Evolutionary conservation across 1,140 invertebrate genomes (phyloP).

Genomic region (Lutraria rhynchaena): DNA sequence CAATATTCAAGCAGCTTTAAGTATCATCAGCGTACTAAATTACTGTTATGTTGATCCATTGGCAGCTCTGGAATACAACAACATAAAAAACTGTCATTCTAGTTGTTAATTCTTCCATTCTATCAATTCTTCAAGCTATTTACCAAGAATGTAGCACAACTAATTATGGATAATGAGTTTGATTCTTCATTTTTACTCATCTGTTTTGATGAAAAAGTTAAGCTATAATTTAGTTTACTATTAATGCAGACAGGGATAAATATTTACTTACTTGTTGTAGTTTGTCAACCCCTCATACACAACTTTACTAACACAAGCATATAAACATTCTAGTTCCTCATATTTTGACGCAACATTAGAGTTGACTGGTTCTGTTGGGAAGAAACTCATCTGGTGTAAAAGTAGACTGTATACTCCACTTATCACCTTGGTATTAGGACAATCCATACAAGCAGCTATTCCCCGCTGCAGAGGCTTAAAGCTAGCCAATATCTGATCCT

Average conservation of each 20-base stretch:
- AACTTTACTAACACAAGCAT: conserved; percentile 94
- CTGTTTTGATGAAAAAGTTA: no score
- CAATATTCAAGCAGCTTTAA: conserved; percentile 91
- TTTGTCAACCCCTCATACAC: conserved; percentile 93
- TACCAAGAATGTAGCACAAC: no score
- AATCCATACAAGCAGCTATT: conserved; percentile 92
- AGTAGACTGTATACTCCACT: conserved; percentile 93
- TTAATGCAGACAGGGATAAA: no score
- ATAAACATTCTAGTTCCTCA: conserved; percentile 95
- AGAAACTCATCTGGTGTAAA: conserved; percentile 93
- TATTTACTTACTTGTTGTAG: conserved; percentile 90
- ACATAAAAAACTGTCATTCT: background rate
- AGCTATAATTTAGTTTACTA: no score
- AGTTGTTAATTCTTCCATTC: no score
- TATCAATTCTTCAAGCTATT: no score
- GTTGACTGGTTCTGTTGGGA: conserved; percentile 92
- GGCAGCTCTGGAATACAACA: conserved; percentile 75
- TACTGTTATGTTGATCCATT: conserved; percentile 89
- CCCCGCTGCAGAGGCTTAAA: conserved; percentile 93
- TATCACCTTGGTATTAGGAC: conserved; percentile 94
- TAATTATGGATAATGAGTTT: no score
- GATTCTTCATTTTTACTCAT: no score
- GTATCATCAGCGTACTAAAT: conserved; percentile 96
- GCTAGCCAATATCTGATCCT: conserved; percentile 92
- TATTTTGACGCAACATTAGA: conserved; percentile 91